Evolutionary conservation across 1,140 invertebrate genomes (phyloP), one percentile per base, ranked within the genome.

Genomic region (Drosophila prosaltans): DNA sequence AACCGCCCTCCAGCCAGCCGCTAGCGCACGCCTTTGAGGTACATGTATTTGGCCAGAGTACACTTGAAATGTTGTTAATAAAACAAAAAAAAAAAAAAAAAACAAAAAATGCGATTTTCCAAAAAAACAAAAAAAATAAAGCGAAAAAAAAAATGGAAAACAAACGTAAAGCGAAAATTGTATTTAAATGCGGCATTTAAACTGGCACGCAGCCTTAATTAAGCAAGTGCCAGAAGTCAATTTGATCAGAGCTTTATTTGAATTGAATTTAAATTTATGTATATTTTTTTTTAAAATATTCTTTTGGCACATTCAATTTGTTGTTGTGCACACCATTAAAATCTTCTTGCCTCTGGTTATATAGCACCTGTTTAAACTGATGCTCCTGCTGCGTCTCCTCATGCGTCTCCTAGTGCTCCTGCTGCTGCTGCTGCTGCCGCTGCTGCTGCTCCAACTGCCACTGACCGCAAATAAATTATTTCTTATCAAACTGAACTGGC

Each of bases 391-490:
- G 32, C 0, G 32, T 36, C 32, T 36, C 3, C 32, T 36, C 32
- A 60, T 65, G 54, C 30, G 39, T 10, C 21, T 59, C 3, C 32
- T 7, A 21, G 36, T 55, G 41, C 45, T 65, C 57, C 59, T 75
- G 79, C 69, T 65, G 61, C 39, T 51, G 16, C 21, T 59, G 32
- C 32, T 2, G 40, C 57, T 55, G 36, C 45, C 62, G 61, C 59
- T 75, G 74, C 69, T 65, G 61, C 30, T 51, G 16, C 11, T 59
- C 32, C 32, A 36, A 30, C 57, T 55, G 48, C 45, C 64, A 62
- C 59, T 75, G 79, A 79, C 79, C 82, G 66, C 82, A 85, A 88
- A 86, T 86, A 86, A 86, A 86, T 86, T 86, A 88, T 89, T 88
- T 80, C 83, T 86, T 86, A 86, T 86, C 83, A 88, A 83, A 74